Evolutionary conservation across 2,797 vertebrate genomes (phyloP).

Genomic region (Morus bassanus): DNA sequence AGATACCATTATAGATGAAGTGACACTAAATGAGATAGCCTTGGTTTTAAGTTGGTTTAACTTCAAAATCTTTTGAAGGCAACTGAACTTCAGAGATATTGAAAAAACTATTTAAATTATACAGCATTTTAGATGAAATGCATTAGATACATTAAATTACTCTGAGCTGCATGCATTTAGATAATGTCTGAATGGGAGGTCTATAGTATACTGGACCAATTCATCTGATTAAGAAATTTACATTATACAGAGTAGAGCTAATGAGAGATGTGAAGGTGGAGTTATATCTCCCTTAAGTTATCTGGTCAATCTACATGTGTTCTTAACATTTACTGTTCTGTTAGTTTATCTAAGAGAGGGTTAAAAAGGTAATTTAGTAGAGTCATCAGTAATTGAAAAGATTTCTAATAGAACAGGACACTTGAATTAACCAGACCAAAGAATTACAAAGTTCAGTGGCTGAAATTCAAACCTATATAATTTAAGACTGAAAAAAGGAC

Average conservation of each 20-base stretch:
- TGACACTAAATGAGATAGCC: not conserved
- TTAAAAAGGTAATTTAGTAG: not conserved
- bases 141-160: slow-evolving; percentile 3
- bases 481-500: not conserved
- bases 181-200: not conserved
- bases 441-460: not conserved
- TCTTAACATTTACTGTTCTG: not conserved
- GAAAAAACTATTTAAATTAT: not conserved
- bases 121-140: not conserved
- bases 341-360: not conserved
- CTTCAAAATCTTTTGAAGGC: not conserved
- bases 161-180: not conserved
- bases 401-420: not conserved
- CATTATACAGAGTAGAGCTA: not conserved
- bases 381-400: not conserved
- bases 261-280: not conserved
- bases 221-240: slow-evolving; percentile 30
- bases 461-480: not conserved
- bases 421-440: not conserved
- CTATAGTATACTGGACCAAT: not conserved
- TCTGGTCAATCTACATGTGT: not conserved
- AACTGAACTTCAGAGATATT: not conserved
- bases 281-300: not conserved
- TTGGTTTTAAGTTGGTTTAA: not conserved
- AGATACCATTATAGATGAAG: not conserved